Conservation (phyloP, 2,113 vertebrate genomes). For the Zosterops lateralis region DNA sequence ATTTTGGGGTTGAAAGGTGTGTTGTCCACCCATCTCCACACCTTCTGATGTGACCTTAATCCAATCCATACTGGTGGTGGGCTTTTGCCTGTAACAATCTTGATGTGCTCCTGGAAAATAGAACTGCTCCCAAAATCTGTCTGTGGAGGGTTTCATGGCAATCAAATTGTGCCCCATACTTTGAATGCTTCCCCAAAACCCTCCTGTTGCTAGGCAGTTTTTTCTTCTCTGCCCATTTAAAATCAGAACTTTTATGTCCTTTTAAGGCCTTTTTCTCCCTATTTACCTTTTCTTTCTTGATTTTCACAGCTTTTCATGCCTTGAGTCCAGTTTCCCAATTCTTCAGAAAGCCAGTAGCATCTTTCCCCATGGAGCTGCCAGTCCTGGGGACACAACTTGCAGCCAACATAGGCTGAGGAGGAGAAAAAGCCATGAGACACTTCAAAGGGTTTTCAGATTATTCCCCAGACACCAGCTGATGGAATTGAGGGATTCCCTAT, state of each 20-base stretch:
- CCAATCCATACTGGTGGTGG: not conserved
- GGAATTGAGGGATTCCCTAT: not conserved
- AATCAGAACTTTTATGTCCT: not conserved
- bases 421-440: not conserved
- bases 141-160: not conserved
- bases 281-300: not conserved
- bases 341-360: not conserved
- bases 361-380: not conserved
- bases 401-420: not conserved
- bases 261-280: not conserved
- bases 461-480: not conserved
- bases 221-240: not conserved
- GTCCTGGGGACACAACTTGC: not conserved
- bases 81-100: not conserved
- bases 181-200: not conserved
- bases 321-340: not conserved
- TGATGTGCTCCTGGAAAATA: not conserved
- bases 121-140: not conserved
- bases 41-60: not conserved
- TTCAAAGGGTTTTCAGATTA: accelerated
- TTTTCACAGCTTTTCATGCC: not conserved
- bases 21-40: not conserved
- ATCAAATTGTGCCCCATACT: not conserved
- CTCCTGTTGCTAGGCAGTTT: not conserved
- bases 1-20: not conserved